phyloP scores from a whole-genome alignment of 2,113 vertebrate genomes.

The Upupa epops region DNA sequence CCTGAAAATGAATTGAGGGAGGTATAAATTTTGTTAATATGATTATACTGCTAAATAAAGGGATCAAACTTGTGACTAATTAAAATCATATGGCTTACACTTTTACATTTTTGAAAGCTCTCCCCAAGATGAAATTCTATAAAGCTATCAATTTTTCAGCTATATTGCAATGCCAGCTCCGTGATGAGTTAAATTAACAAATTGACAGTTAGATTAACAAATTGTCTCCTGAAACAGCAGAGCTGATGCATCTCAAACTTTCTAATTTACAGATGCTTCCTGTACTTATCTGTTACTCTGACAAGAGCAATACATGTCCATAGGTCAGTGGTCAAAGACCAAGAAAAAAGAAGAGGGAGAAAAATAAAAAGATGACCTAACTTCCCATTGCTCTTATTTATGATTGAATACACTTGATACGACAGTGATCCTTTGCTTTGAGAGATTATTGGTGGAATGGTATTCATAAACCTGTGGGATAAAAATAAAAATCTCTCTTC shows the following conservation, averaged over 20 bases:
- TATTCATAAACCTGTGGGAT: neutral
- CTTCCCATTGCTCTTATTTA: neutral
- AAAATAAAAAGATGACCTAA: neutral
- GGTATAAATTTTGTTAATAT: neutral
- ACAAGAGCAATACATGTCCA: neutral
- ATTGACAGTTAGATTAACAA: conserved; percentile 54
- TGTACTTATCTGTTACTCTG: neutral
- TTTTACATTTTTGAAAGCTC: conserved; percentile 15
- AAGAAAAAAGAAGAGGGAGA: neutral
- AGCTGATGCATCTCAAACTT: neutral
- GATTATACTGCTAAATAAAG: neutral
- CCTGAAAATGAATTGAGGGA: conserved; percentile 13
- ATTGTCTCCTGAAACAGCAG: conserved; percentile 25
- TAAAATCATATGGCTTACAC: conserved; percentile 13
- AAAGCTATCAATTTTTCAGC: conserved; percentile 40
- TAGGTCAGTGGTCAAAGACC: neutral
- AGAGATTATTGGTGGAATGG: neutral
- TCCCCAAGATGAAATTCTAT: conserved; percentile 21
- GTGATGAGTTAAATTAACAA: conserved; percentile 58
- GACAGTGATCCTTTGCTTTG: neutral
- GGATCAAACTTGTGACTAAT: conserved; percentile 6
- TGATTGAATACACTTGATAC: neutral
- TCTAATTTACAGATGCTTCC: conserved; percentile 50
- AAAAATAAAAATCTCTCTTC: neutral
- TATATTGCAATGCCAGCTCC: conserved; percentile 2